A percentile compares a stretch with the other conserved stretches of the same genome.
Conservation (phyloP, 92 coral and sea anemone species). For the Epizoanthus scotinus region DNA sequence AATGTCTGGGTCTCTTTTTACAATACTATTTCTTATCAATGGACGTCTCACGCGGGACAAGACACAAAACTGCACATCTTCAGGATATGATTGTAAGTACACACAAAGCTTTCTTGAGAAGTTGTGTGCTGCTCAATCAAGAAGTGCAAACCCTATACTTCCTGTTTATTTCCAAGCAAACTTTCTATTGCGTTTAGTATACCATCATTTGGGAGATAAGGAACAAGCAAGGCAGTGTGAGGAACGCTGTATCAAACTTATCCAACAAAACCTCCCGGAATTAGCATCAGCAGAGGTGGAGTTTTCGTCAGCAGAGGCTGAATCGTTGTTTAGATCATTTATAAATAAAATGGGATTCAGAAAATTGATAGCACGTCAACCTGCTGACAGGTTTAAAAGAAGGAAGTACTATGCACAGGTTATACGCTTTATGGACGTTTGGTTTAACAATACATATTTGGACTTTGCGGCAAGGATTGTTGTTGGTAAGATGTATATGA, state of each 20-base stretch:
- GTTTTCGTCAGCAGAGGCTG: neutral
- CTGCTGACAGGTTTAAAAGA: neutral
- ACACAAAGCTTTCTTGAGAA: neutral
- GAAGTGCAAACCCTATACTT: neutral
- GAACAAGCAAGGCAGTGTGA: neutral
- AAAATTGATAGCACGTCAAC: no score
- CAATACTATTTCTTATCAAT: neutral
- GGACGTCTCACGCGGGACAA: neutral
- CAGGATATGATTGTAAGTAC: neutral
- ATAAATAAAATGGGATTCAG: no score
- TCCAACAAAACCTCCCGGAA: conserved; percentile 10
- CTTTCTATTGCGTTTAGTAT: neutral
- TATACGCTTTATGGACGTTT: neutral
- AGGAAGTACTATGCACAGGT: neutral
- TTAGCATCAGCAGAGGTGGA: neutral
- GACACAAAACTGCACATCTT: neutral
- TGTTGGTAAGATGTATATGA: neutral
- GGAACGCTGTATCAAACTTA: neutral
- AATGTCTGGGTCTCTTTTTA: neutral
- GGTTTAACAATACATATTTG: neutral
- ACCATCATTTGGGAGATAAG: neutral
- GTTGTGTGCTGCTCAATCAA: neutral
- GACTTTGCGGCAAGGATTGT: neutral
- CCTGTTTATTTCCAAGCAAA: neutral
- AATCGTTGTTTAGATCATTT: neutral